Evolutionary conservation across 2,888 invertebrate species (phyloP), one percentile per base, ranked within the genome.

Genomic region (Campoletis raptor): DNA sequence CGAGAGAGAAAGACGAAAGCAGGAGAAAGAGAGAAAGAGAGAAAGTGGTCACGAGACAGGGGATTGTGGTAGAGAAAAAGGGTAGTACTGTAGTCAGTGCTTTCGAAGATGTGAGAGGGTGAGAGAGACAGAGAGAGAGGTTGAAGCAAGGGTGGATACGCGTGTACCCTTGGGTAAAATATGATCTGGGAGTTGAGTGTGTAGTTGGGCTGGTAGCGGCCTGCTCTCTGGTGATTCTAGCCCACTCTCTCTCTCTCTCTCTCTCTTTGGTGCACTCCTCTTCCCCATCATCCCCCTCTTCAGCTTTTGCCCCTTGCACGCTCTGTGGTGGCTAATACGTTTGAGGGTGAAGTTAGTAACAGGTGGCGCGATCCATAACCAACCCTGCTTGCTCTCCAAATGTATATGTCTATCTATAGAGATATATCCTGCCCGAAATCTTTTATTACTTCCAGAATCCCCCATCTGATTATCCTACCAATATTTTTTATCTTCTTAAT

Each of bases 291-390:
- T 66, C 48, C 66, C 42, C 37, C 66, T 40, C 57, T 66, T n/a
- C 72, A 18, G 42, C 80, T 81, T 52, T 73, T 42, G 12, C 54
- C 78, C 69, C 79, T 52, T 76, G 77, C 64, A 80, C 76, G 81
- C 81, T 77, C 76, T 77, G 86, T 88, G 88, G 87, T 89, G 91
- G 91, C 92, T 93, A 93, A 94, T 94, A 92, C 91, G 92, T 92
- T 92, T 90, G 90, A 90, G 92, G 91, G 89, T 83, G 90, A 92
- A 93, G 92, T 93, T 93, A 92, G 94, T 94, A 94, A 93, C 94
- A 94, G 93, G 94, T 94, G 94, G 93, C 91, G 93, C 92, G 91
- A 93, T 93, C 91, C 92, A 92, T 93, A 93, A 93, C 91, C 89
- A 89, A 88, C 83, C 90, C 83, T 87, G 81, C 85, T 78, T 74